These are phyloP conservation scores for Shinisaurus crocodilurus DNA, from an alignment of 2,113 vertebrate species.

Conservation along the genomic window DNA sequence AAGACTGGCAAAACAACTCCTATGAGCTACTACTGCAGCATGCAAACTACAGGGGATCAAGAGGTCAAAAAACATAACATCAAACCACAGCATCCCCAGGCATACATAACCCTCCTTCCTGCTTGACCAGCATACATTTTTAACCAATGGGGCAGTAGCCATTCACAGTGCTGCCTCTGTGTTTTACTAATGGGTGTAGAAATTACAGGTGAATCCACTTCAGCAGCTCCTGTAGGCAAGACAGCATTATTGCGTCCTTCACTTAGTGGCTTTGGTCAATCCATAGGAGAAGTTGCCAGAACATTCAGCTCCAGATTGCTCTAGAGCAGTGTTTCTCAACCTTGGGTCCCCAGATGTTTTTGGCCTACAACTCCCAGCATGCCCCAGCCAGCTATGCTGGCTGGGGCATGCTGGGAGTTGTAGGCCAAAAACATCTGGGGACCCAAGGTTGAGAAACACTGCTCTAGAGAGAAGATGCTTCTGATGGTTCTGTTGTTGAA, in stretches of 20 bases:
- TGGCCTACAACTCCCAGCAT: too few species aligned
- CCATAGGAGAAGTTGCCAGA: not conserved
- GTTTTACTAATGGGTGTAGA: not conserved
- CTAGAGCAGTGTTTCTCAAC: too few species aligned
- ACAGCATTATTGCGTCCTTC: not conserved
- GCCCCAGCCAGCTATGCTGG: too few species aligned
- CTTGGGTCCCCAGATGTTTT: too few species aligned
- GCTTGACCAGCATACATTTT: not conserved
- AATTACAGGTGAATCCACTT: not conserved
- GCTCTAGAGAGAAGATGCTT: too few species aligned
- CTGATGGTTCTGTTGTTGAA: too few species aligned
- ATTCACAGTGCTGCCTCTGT: not conserved
- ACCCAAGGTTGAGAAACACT: too few species aligned
- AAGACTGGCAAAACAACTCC: too few species aligned
- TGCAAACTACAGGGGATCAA: not conserved
- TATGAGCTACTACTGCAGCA: not conserved
- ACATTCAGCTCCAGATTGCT: not conserved
- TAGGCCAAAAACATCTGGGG: too few species aligned
- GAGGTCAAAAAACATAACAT: not conserved
- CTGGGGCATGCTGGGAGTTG: too few species aligned
- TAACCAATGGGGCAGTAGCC: not conserved
- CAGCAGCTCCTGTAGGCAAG: not conserved
- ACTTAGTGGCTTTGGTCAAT: not conserved
- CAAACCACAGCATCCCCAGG: not conserved
- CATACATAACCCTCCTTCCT: not conserved